Evolutionary conservation across 2,113 vertebrate genomes (phyloP).

Genomic region (Mixornis gularis): DNA sequence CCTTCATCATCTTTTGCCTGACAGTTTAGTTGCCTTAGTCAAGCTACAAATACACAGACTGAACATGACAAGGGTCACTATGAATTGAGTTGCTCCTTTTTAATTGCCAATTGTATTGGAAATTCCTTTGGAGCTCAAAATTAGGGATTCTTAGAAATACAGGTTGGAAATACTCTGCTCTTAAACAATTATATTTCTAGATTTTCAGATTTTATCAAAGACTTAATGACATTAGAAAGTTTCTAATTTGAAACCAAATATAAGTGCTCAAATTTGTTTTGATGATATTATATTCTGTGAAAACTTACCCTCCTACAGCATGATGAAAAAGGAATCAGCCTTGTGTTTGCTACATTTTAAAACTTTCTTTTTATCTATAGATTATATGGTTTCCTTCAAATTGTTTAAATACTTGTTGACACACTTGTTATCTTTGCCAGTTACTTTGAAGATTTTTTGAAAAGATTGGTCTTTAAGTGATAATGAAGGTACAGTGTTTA

Average conservation of each 20-base stretch:
- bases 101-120: not conserved
- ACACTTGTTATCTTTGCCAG: not conserved
- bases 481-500: not conserved
- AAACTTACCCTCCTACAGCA: not conserved
- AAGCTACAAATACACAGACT: not conserved
- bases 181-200: not conserved
- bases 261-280: not conserved
- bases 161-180: not conserved
- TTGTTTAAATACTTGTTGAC: not conserved
- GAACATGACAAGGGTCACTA: not conserved
- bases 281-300: not conserved
- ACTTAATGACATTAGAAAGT: not conserved
- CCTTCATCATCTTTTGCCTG: not conserved
- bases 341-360: not conserved
- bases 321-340: not conserved
- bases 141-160: not conserved
- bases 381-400: not conserved
- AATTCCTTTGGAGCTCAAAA: not conserved
- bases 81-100: not conserved
- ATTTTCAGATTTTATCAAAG: not conserved
- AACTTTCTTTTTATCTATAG: not conserved
- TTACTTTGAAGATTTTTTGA: constrained; percentile 8
- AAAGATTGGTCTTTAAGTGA: not conserved
- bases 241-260: not conserved
- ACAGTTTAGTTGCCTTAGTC: not conserved